A percentile compares a stretch with the other conserved stretches of the same genome.
Evolutionary conservation across 2,797 vertebrate genomes (phyloP).

Genomic region (Salmo trutta): DNA sequence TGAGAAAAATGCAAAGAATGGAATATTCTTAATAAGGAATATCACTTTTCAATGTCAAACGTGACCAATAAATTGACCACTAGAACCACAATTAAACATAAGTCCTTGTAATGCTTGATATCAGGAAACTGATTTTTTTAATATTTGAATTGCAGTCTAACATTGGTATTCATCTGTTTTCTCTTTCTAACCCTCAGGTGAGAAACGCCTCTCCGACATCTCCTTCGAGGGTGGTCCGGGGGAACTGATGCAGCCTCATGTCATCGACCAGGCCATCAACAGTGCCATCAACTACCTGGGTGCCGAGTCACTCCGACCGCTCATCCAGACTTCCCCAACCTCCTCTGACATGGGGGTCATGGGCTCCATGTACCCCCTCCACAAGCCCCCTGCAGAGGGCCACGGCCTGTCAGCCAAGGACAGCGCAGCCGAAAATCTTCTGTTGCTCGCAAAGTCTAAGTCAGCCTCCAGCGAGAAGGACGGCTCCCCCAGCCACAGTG

Average conservation of each 20-base stretch:
- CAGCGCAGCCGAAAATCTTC: slow-evolving; percentile 91
- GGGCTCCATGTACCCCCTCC: slow-evolving; percentile 85
- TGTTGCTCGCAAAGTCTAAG: slow-evolving; percentile 96
- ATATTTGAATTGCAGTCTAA: not conserved
- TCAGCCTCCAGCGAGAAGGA: slow-evolving; percentile 90
- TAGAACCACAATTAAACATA: not conserved
- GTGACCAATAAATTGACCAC: not conserved
- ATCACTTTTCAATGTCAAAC: not conserved
- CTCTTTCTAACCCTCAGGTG: slow-evolving; percentile 77
- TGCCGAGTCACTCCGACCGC: slow-evolving; percentile 92
- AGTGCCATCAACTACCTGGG: slow-evolving; percentile 97
- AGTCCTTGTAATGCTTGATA: not conserved
- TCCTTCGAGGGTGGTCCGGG: slow-evolving; percentile 82
- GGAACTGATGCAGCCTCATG: slow-evolving; percentile 92
- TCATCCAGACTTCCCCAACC: slow-evolving; percentile 90
- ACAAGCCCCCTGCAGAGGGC: slow-evolving; percentile 80
- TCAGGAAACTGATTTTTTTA: not conserved
- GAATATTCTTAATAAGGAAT: not conserved
- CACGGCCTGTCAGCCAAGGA: slow-evolving; percentile 84
- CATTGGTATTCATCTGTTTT: slow-evolving; percentile 5
- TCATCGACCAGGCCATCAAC: slow-evolving; percentile 99
- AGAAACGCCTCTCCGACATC: slow-evolving; percentile 89
- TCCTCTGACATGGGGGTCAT: slow-evolving; percentile 83
- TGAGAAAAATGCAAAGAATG: not conserved
- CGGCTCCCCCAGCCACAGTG: slow-evolving; percentile 93